Percentiles rank a stretch among this genome's conserved stretches.
Evolutionary conservation across 2,113 vertebrate species (phyloP).

Genomic region (Rafetus swinhoei): DNA sequence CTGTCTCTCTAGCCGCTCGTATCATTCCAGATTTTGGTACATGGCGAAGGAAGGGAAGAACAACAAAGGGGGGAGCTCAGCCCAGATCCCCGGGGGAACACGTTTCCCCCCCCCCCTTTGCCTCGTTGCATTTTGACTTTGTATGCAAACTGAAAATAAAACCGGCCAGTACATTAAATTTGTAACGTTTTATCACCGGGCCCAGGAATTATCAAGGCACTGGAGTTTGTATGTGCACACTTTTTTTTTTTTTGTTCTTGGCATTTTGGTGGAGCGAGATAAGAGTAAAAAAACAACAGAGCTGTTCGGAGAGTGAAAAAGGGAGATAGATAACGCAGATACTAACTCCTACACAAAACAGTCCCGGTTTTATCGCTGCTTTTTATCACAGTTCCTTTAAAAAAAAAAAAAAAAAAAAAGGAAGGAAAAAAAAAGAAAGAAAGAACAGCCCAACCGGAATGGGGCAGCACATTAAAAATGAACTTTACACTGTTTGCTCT

Average conservation of each 20-base stretch:
- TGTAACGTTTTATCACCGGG: conserved; percentile 84
- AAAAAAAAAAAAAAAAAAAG: conserved; percentile 37
- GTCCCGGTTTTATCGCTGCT: conserved; percentile 90
- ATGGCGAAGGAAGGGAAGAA: not conserved
- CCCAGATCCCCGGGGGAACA: not conserved
- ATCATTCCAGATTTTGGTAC: not conserved
- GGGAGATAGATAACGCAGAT: conserved; percentile 97
- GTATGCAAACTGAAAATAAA: conserved; percentile 50
- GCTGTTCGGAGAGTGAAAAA: conserved; percentile 92
- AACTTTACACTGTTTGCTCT: conserved; percentile 78
- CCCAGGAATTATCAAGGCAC: conserved; percentile 86
- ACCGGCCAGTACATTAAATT: conserved; percentile 82
- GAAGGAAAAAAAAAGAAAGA: conserved; percentile 32
- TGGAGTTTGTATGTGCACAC: conserved; percentile 48
- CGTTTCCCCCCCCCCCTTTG: not conserved
- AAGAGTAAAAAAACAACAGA: conserved; percentile 95
- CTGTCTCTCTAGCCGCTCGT: not conserved
- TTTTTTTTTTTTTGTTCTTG: conserved; percentile 93
- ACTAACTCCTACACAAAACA: conserved; percentile 96
- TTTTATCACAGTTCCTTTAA: conserved; percentile 90
- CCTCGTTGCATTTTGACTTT: conserved; percentile 49
- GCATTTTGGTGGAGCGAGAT: conserved; percentile 96
- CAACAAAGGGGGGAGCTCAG: not conserved
- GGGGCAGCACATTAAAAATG: conserved; percentile 80
- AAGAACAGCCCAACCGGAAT: conserved; percentile 83